Evolutionary conservation across 2,888 invertebrate genomes (phyloP).

Genomic region (Dasysyrphus albostriatus): DNA sequence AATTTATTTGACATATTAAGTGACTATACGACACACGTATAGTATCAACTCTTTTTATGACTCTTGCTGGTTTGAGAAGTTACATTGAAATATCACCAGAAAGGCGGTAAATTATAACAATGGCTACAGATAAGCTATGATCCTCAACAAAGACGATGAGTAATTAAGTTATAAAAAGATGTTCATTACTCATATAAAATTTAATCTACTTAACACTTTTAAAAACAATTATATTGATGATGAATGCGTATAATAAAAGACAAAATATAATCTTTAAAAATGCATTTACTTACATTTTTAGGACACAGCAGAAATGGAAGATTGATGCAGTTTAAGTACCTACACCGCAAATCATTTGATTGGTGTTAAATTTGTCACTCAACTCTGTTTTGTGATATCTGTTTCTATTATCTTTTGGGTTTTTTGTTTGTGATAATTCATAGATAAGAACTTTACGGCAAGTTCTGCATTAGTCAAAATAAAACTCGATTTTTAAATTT

Average conservation of each 20-base stretch:
- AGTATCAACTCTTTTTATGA: neutral
- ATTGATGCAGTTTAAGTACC: neutral
- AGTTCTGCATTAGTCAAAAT: too few relatives aligned
- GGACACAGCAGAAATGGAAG: neutral
- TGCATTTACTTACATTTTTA: neutral
- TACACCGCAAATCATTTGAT: neutral
- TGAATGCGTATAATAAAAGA: slow-evolving; percentile 8
- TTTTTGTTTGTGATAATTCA: too few relatives aligned
- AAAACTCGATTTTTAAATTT: too few relatives aligned
- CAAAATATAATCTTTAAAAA: neutral
- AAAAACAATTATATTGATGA: neutral
- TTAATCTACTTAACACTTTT: slow-evolving; percentile 25
- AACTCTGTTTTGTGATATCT: too few relatives aligned
- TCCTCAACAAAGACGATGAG: slow-evolving; percentile 25
- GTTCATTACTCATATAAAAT: neutral
- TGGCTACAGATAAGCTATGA: neutral
- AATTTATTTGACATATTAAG: slow-evolving; percentile 17
- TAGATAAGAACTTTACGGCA: too few relatives aligned
- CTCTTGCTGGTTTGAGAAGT: neutral
- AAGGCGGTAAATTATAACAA: neutral
- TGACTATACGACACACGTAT: neutral
- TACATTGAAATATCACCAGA: too few relatives aligned
- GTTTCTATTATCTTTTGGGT: too few relatives aligned
- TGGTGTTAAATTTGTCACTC: neutral
- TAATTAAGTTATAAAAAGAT: slow-evolving; percentile 21